Base-by-base conservation (phyloP, 2,888 invertebrate genomes). In the Lithophane semibrunnea region DNA sequence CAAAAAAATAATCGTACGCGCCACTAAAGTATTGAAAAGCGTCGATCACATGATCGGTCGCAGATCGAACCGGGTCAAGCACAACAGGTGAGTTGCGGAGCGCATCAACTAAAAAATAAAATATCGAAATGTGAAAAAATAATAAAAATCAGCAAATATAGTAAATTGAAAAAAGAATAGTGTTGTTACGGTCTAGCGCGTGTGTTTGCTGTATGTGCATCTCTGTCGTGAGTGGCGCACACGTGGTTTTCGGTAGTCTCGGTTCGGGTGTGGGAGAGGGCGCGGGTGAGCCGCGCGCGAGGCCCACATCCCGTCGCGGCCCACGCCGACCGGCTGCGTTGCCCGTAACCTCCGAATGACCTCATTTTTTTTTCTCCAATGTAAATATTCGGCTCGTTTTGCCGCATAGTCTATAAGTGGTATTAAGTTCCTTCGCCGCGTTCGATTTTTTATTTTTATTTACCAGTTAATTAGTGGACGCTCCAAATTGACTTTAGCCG, bases 21-120 rank as follows among this genome's bases (percentile, higher is more conserved):
- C 90, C 88, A 89, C 93, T 94, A 94, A 93, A 93, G 92, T 92
- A 94, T 93, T 92, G 92, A 92, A 94, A 94, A 91, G 90, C 92
- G 94, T 94, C 95, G 94, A 95, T 96, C 96, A 96, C 94, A 94
- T 95, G 95, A 95, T 94, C 95, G 94, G 93, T 93, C 94, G 92
- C 95, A 94, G 94, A 95, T 96, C 94, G 94, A 95, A 96, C 92
- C 94, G 95, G 96, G 96, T 96, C 96, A 96, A 96, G 96, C 96
- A 95, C 96, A 96, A 96, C 96, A 96, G 96, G 96, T 96, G 96
- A 96, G 94, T 92, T 94, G 94, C 93, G 94, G 93, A 92, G 94
- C 94, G 95, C 96, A 96, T 96, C 96, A 96, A 96, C 96, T 96
- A 96, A 96, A 96, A 96, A 96, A 96, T 96, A 96, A 96, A 96